Base-by-base conservation (phyloP, 2,113 vertebrate genomes). In the Mesitornis unicolor region DNA sequence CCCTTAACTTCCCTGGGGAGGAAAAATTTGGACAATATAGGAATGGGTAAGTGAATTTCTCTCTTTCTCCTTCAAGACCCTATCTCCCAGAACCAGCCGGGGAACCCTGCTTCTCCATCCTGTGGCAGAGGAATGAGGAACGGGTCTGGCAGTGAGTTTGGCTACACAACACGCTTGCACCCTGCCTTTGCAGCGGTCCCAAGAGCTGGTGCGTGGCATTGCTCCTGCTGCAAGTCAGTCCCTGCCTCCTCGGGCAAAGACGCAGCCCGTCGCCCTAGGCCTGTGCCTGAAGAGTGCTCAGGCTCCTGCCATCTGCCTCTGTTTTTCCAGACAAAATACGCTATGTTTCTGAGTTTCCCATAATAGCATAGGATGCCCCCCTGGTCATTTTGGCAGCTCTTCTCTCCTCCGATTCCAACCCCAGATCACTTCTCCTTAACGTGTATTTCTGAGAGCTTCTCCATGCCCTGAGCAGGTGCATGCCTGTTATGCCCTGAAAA, bases 251-350 rank as follows among this genome's bases (percentile, higher is more conserved):
- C 5, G 0, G 80, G 79, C 80, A 71, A 64, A 91, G 83, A 67
- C 0, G 0, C 33, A 78, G 68, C 56, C 63, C 2, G 0, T 43
- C 2, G 19, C 96, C 86, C 73, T 48, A 87, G 64, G 94, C 68
- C 56, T 21, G 18, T 31, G 69, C 86, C 83, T 90, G 26, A 92
- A 93, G 76, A 68, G 28, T 53, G 50, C 59, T 82, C 59, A 48
- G 63, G 54, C 51, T 93, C 45, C 93, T 63, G 40, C 94, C 95
- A 92, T 91, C 93, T 95, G 94, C 51, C 73, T 68, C 84, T 94
- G 83, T 77, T 96, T 95, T 92, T 95, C 75, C 61, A 68, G 56
- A 87, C 29, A 95, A 90, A 91, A 95, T 33, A 70, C 0, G 0
- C 60, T 63, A 18, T 15, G 5, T 70, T 90, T 63, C 68, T 56